Evolutionary conservation across 1,140 invertebrate species (phyloP).

Genomic region (Hyles vespertilio): DNA sequence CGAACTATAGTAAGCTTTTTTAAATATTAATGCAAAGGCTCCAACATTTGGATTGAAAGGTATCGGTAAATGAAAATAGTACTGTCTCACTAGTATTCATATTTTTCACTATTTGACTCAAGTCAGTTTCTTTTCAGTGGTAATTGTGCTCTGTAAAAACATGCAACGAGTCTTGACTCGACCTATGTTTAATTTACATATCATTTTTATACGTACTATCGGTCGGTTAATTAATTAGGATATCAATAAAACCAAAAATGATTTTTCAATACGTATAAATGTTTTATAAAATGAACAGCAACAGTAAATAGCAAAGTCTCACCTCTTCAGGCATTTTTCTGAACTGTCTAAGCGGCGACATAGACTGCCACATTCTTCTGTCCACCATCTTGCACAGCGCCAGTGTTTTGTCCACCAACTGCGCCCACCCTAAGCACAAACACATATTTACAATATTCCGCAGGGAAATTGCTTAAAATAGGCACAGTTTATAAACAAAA

Average conservation of each 20-base stretch:
- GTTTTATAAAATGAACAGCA: no score
- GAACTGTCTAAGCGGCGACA: conserved; percentile 98
- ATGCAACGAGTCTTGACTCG: no score
- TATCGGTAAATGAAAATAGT: no score
- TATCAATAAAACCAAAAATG: no score
- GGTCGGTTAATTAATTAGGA: no score
- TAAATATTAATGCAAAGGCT: background rate
- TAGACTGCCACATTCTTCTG: conserved; percentile 99
- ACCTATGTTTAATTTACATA: background rate
- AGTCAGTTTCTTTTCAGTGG: no score
- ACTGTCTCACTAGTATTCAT: no score
- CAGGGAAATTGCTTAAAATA: background rate
- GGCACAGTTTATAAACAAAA: background rate
- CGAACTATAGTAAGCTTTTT: background rate
- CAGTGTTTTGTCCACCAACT: conserved; percentile 96
- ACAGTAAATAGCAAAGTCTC: conserved; percentile 7
- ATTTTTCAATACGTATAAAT: no score
- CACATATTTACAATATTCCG: conserved; percentile 6
- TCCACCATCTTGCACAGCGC: conserved; percentile 99
- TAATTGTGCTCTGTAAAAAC: no score
- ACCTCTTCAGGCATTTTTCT: conserved; percentile 98
- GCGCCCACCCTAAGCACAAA: conserved; percentile 92
- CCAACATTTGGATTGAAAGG: no score
- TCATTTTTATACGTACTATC: no score
- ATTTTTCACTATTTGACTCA: no score